Conservation (phyloP, 1,140 invertebrate species). For the Cepaea nemoralis region DNA sequence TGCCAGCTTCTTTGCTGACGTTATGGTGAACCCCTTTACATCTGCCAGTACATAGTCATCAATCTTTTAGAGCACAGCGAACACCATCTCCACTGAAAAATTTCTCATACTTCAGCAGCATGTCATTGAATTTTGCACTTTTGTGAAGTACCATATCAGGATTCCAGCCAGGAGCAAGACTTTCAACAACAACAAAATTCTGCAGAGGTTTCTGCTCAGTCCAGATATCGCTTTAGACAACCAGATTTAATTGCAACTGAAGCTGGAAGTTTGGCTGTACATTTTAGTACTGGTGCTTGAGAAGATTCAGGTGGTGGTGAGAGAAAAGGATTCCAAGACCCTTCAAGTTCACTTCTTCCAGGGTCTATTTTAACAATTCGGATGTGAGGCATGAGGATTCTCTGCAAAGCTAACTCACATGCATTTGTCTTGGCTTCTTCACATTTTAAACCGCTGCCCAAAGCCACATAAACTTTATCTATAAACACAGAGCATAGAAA, state of each 20-base stretch:
- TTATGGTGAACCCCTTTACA: constrained; percentile 39
- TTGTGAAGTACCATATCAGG: constrained; percentile 42
- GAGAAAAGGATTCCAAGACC: constrained; percentile 42
- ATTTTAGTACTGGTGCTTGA: background rate
- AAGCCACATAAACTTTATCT: constrained; percentile 44
- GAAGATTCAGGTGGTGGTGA: constrained; percentile 16
- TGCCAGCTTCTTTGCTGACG: constrained; percentile 51
- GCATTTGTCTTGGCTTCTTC: constrained; percentile 60
- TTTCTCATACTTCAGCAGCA: constrained; percentile 55
- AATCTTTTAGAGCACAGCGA: constrained; percentile 53
- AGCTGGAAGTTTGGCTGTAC: background rate
- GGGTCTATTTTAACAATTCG: constrained; percentile 50
- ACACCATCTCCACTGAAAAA: constrained; percentile 19
- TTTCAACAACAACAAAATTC: constrained; percentile 52
- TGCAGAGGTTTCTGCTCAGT: constrained; percentile 32
- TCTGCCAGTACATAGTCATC: constrained; percentile 51
- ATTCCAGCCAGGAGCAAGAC: constrained; percentile 24
- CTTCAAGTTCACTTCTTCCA: constrained; percentile 48
- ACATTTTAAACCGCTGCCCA: constrained; percentile 48
- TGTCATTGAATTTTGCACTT: constrained; percentile 57
- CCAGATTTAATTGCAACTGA: constrained; percentile 1
- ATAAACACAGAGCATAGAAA: constrained; percentile 54
- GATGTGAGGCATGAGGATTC: constrained; percentile 49
- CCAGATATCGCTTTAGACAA: background rate
- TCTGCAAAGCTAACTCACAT: constrained; percentile 54